Conservation (phyloP, 2,888 invertebrate species). For the Arenicola marina region DNA sequence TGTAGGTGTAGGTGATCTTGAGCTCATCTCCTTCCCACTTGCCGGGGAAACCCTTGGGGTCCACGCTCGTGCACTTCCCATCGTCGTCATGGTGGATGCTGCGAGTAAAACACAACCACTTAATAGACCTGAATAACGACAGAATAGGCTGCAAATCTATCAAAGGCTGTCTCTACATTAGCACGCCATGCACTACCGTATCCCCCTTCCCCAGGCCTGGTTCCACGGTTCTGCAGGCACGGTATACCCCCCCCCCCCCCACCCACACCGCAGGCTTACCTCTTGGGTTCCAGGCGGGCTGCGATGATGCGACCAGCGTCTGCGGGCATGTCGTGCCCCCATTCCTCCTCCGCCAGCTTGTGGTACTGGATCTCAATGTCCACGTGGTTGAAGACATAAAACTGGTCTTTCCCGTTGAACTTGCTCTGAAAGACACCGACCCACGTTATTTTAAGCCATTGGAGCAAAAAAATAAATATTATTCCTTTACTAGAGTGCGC, state of each 20-base stretch:
- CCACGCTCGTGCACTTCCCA: slow-evolving; percentile 21
- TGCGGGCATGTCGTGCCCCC: slow-evolving; percentile 92
- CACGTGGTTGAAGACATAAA: slow-evolving; percentile 96
- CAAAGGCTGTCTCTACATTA: too few relatives aligned
- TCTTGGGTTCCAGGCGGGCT: slow-evolving; percentile 64
- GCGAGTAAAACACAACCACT: not conserved
- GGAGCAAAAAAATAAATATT: not conserved
- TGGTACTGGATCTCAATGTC: slow-evolving; percentile 88
- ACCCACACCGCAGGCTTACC: too few relatives aligned
- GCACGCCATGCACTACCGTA: too few relatives aligned
- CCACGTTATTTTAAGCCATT: too few relatives aligned
- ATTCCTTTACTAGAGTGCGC: too few relatives aligned
- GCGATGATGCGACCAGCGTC: slow-evolving; percentile 74
- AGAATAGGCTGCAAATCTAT: too few relatives aligned
- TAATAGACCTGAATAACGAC: too few relatives aligned
- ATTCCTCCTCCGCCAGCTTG: slow-evolving; percentile 83
- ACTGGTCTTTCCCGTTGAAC: slow-evolving; percentile 67
- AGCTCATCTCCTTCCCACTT: slow-evolving; percentile 44
- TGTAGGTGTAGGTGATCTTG: slow-evolving; percentile 83
- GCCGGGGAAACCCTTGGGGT: slow-evolving; percentile 67
- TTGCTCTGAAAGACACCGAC: not conserved
- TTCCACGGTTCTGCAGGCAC: too few relatives aligned
- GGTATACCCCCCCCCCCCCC: too few relatives aligned
- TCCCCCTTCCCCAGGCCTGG: too few relatives aligned
- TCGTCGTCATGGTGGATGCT: slow-evolving; percentile 46